Evolutionary conservation across 2,797 vertebrate genomes (phyloP).

Genomic region (Poeciliopsis gracilis): DNA sequence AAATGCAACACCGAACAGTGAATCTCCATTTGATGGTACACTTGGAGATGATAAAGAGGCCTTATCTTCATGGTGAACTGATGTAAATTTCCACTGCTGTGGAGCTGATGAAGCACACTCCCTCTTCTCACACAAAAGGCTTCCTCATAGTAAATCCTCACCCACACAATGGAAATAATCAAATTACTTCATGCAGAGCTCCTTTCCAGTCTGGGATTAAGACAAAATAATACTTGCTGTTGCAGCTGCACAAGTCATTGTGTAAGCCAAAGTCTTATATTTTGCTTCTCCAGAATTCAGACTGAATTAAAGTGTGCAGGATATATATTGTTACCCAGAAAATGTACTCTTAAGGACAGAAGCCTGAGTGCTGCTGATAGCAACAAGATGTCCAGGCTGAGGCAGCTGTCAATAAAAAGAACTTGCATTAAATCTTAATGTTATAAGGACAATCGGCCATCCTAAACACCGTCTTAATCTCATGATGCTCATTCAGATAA

Average conservation of each 20-base stretch:
- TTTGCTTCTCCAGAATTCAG: slow-evolving; percentile 20
- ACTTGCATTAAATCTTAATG: neutral
- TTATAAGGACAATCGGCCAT: neutral
- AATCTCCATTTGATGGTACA: slow-evolving; percentile 16
- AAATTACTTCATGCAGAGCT: slow-evolving; percentile 50
- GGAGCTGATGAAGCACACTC: slow-evolving; percentile 36
- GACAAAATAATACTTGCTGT: slow-evolving; percentile 36
- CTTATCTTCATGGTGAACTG: slow-evolving; percentile 37
- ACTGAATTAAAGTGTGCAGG: slow-evolving; percentile 6
- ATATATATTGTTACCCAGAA: slow-evolving; percentile 4
- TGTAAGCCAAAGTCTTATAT: slow-evolving; percentile 29
- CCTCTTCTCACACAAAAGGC: slow-evolving; percentile 41
- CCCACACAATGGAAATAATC: slow-evolving; percentile 56
- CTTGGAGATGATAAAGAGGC: slow-evolving; percentile 22
- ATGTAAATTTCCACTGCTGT: slow-evolving; percentile 30
- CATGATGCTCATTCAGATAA: neutral
- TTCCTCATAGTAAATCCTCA: slow-evolving; percentile 34
- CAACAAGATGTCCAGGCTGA: neutral
- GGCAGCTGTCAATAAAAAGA: slow-evolving; percentile 13
- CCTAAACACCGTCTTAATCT: neutral
- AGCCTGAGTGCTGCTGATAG: neutral
- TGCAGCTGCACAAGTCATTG: slow-evolving; percentile 23
- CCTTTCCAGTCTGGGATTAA: slow-evolving; percentile 56
- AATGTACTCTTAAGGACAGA: neutral
- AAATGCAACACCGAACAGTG: neutral